Evolutionary conservation across 2,797 vertebrate species (phyloP).

Genomic region (Hydrophis major): DNA sequence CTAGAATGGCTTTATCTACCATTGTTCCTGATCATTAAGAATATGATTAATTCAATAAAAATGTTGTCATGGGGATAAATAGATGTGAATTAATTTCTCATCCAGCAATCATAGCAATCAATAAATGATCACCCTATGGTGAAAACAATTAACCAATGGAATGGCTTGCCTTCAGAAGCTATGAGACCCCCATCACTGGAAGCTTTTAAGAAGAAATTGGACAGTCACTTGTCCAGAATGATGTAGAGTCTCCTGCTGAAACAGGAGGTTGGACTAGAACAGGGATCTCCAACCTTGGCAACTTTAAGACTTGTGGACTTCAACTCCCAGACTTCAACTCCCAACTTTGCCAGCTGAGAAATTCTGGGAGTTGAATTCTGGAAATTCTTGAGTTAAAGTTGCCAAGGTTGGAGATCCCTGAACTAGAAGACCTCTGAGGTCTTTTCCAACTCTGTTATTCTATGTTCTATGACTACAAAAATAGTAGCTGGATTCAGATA

Average conservation of each 20-base stretch:
- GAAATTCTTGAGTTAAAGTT: too few species aligned
- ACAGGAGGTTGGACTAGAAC: background rate
- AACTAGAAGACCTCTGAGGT: background rate
- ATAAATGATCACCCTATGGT: background rate
- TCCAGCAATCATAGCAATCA: background rate
- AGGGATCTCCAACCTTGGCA: too few species aligned
- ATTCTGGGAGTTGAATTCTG: too few species aligned
- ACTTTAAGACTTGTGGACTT: too few species aligned
- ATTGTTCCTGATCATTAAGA: background rate
- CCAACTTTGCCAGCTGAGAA: too few species aligned
- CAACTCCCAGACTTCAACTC: too few species aligned
- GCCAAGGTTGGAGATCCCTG: too few species aligned
- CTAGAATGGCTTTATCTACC: background rate
- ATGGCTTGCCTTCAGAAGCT: background rate
- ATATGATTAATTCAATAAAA: background rate
- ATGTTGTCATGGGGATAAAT: background rate
- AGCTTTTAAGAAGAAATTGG: background rate
- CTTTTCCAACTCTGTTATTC: background rate
- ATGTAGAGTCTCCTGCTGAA: background rate
- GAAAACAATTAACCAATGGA: background rate
- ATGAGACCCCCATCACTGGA: background rate
- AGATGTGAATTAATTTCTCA: background rate
- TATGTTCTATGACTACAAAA: background rate
- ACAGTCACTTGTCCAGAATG: background rate
- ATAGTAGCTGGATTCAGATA: background rate